Percentiles rank a stretch among this genome's conserved stretches.
Evolutionary conservation across 2,888 invertebrate species (phyloP).

Genomic region (Caenorhabditis imperialis): DNA sequence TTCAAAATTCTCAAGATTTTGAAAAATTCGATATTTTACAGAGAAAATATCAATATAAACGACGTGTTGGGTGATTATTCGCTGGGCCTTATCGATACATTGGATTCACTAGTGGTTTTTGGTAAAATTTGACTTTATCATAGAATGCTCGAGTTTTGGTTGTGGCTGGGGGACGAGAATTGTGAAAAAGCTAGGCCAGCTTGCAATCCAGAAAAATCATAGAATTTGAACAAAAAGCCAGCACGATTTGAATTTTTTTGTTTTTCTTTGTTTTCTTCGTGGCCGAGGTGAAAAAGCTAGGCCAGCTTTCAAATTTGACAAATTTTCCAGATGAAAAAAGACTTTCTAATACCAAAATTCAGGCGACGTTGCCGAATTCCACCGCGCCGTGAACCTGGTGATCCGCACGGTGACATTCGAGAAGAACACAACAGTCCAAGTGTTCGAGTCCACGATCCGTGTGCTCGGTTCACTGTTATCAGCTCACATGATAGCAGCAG

Average conservation of each 20-base stretch:
- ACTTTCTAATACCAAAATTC: too few relatives aligned
- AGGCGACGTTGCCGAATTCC: slow-evolving; percentile 81
- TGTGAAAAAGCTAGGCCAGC: not conserved
- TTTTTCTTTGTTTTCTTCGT: too few relatives aligned
- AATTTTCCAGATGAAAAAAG: too few relatives aligned
- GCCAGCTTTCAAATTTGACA: too few relatives aligned
- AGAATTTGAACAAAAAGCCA: not conserved
- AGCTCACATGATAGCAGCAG: slow-evolving; percentile 83
- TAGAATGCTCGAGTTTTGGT: not conserved
- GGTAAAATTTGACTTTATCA: slow-evolving; percentile 40
- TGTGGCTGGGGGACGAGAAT: too few relatives aligned
- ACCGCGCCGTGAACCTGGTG: slow-evolving; percentile 81
- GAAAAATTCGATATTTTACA: slow-evolving; percentile 75
- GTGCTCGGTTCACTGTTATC: slow-evolving; percentile 82
- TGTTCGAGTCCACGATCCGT: slow-evolving; percentile 84
- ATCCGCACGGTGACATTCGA: slow-evolving; percentile 82
- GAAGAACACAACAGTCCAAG: slow-evolving; percentile 83
- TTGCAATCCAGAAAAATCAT: not conserved
- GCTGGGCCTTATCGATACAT: slow-evolving; percentile 82
- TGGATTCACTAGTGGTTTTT: slow-evolving; percentile 82
- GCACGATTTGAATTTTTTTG: too few relatives aligned
- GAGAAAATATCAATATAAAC: slow-evolving; percentile 84
- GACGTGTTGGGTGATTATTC: slow-evolving; percentile 83
- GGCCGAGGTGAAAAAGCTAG: too few relatives aligned
- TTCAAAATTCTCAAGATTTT: not conserved